These are phyloP conservation scores for Sandelia bainsii DNA, from an alignment of 2,797 vertebrate genomes.

Conservation along the genomic window DNA sequence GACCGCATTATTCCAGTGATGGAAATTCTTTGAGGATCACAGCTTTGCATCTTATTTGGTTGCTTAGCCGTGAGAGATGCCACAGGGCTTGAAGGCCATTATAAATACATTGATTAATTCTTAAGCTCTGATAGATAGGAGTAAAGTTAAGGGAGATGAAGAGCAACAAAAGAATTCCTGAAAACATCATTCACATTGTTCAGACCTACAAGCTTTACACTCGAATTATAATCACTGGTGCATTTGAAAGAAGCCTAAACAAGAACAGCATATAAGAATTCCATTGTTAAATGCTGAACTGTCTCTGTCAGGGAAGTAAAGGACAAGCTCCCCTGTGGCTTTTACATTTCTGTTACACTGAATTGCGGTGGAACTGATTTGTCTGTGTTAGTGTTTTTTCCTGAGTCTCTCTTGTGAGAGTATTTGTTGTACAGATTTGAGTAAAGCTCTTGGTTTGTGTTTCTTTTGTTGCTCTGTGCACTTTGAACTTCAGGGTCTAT, in stretches of 20 bases:
- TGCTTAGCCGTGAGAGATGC: conserved; percentile 82
- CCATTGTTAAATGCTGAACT: conserved; percentile 44
- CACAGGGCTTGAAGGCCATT: conserved; percentile 81
- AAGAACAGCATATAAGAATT: conserved; percentile 30
- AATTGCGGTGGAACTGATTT: conserved; percentile 33
- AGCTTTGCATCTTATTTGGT: conserved; percentile 88
- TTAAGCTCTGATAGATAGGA: conserved; percentile 81
- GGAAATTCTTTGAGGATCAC: conserved; percentile 87
- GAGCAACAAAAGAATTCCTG: conserved; percentile 60
- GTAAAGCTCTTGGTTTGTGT: conserved; percentile 39
- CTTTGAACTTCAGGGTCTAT: conserved; percentile 47
- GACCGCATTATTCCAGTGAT: conserved; percentile 85
- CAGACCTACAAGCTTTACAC: conserved; percentile 38
- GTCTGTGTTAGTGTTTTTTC: conserved; percentile 38
- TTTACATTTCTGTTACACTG: conserved; percentile 26
- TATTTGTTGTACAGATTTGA: conserved; percentile 45
- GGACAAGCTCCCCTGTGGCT: conserved; percentile 32
- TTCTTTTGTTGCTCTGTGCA: conserved; percentile 34
- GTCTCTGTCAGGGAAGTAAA: conserved; percentile 19
- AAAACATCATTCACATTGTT: conserved; percentile 60
- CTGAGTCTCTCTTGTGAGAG: conserved; percentile 21
- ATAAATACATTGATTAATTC: conserved; percentile 86
- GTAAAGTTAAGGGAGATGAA: conserved; percentile 74
- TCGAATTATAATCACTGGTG: conserved; percentile 53
- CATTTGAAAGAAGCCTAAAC: conserved; percentile 46